phyloP scores from a whole-genome alignment of 1,140 invertebrate species.

The Cydia splendana region DNA sequence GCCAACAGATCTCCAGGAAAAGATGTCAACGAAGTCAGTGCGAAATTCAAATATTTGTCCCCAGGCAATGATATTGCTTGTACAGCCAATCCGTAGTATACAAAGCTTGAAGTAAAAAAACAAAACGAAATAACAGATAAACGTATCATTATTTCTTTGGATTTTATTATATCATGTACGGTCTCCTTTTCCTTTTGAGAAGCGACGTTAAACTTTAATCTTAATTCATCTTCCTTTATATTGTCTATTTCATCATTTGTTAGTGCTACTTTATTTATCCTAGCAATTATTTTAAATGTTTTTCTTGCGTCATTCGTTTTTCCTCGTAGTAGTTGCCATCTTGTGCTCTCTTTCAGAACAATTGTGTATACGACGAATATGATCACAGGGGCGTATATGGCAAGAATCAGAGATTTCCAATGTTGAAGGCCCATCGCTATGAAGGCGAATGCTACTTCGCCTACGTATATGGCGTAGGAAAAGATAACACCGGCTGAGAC shows the following conservation, averaged over 20 bases:
- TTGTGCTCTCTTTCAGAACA: conserved; percentile 60
- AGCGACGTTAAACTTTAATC: conserved; percentile 57
- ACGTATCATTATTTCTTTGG: conserved; percentile 63
- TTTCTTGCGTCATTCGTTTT: conserved; percentile 55
- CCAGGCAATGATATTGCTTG: conserved; percentile 87
- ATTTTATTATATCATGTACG: conserved; percentile 58
- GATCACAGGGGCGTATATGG: conserved; percentile 59
- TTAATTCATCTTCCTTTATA: conserved; percentile 53
- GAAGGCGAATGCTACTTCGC: conserved; percentile 61
- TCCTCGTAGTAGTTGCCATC: conserved; percentile 66
- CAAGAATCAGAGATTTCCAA: conserved; percentile 60
- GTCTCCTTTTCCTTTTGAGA: conserved; percentile 60
- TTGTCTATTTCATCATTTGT: conserved; percentile 52
- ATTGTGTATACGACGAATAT: conserved; percentile 52
- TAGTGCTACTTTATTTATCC: conserved; percentile 56
- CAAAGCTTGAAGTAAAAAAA: conserved; percentile 85
- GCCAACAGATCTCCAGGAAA: conserved; percentile 85
- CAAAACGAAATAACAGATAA: conserved; percentile 78
- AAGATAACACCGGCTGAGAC: conserved; percentile 62
- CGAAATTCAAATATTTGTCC: conserved; percentile 85
- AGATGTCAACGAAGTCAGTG: conserved; percentile 83
- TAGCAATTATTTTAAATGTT: conserved; percentile 54
- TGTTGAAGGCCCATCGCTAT: conserved; percentile 59
- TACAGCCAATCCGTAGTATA: conserved; percentile 89
- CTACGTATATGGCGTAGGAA: conserved; percentile 59